These are phyloP conservation scores for Diadromus collaris DNA, from an alignment of 2,888 invertebrate species.

Conservation along the genomic window DNA sequence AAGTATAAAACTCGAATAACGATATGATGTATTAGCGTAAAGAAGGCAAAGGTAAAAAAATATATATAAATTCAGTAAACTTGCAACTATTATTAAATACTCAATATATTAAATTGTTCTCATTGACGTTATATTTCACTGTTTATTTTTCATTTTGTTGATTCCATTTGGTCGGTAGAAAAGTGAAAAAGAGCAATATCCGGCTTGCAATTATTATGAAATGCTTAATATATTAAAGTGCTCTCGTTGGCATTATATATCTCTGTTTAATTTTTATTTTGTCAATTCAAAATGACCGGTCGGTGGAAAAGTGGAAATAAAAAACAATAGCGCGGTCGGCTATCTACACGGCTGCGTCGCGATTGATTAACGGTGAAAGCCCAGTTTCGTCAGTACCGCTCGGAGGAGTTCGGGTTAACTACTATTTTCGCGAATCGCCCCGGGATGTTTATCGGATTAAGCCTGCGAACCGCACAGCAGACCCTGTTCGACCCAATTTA, in stretches of 20 bases:
- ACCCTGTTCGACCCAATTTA: slow-evolving; percentile 9
- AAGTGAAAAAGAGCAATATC: no score
- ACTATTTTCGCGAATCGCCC: slow-evolving; percentile 9
- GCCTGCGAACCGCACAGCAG: slow-evolving; percentile 6
- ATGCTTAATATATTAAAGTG: neutral
- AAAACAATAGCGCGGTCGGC: neutral
- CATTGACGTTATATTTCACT: no score
- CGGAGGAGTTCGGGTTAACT: neutral
- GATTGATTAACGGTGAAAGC: slow-evolving; percentile 35
- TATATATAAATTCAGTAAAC: no score
- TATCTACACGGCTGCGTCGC: neutral
- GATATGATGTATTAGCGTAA: no score
- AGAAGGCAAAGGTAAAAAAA: no score
- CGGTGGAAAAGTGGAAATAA: neutral
- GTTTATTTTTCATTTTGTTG: no score
- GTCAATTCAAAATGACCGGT: neutral
- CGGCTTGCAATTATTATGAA: neutral
- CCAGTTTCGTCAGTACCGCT: neutral
- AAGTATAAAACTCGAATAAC: no score
- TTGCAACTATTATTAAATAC: no score
- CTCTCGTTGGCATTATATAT: neutral
- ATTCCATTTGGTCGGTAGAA: no score
- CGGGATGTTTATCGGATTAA: slow-evolving; percentile 2
- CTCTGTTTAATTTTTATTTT: neutral
- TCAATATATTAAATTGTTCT: no score